Evolutionary conservation across 2,888 invertebrate species (phyloP).

Genomic region (Balanococcus diminutus): DNA sequence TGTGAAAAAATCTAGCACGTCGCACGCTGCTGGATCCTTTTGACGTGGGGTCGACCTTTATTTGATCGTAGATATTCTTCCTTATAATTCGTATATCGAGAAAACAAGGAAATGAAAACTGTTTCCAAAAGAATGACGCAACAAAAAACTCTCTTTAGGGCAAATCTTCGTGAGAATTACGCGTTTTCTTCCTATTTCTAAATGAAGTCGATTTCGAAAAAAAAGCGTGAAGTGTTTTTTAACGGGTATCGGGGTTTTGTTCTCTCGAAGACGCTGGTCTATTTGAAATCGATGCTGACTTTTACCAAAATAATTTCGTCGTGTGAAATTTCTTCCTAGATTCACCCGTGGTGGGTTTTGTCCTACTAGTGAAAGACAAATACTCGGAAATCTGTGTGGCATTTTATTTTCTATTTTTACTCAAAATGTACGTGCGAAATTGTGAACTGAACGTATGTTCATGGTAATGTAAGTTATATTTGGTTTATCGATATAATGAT

Average conservation of each 20-base stretch:
- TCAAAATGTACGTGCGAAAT: too few species aligned
- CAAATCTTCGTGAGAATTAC: neutral
- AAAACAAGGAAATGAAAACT: neutral
- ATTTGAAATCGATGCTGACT: neutral
- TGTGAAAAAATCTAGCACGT: neutral
- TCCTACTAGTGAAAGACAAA: neutral
- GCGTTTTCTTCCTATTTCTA: neutral
- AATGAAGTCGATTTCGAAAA: neutral
- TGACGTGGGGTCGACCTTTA: neutral
- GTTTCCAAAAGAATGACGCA: neutral
- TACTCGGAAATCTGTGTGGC: neutral
- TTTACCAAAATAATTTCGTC: neutral
- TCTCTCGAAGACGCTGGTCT: neutral
- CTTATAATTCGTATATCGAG: neutral
- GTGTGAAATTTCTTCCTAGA: neutral
- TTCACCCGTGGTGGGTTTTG: neutral
- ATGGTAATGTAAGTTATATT: neutral
- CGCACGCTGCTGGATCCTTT: conserved; percentile 3
- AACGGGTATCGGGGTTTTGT: neutral
- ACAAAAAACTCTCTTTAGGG: neutral
- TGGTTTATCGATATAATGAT: neutral
- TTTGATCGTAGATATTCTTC: neutral
- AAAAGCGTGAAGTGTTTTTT: neutral
- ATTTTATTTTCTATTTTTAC: neutral
- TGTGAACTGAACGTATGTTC: too few species aligned